Evolutionary conservation across 1,140 invertebrate genomes (phyloP), one percentile per base, ranked within the genome.

Genomic region (Halictus rubicundus): DNA sequence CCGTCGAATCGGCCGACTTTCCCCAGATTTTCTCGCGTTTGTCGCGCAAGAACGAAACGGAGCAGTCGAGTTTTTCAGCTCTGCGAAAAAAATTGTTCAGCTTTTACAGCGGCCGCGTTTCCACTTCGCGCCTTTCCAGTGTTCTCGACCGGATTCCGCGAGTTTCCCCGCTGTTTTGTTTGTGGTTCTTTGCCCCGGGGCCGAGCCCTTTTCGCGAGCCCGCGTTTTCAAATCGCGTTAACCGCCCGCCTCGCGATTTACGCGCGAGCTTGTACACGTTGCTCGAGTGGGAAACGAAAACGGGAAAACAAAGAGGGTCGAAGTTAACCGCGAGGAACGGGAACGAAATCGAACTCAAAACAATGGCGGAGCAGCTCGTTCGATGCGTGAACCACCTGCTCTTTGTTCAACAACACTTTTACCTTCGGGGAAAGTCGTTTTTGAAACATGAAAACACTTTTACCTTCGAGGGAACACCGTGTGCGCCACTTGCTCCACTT

Each of bases 31-130:
- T 19, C 37, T 4, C 63, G 37, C 37, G 66, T 16, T 14, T 23
- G 3, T 12, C 63, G 21, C 37, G 66, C 14, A 39, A 39, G 60
- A 82, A 82, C 76, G 82, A 77, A 83, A 83, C 72, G 66, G 66
- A 77, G 66, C 42, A 39, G 32, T 10, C 66, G 37, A 52, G 61
- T 14, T 27, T n/a, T 39, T 59, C 32, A 16, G 68, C 68, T 37
- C 16, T 25, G 46, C 27, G 42, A 72, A 68, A 46, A n/a, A 76
- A 75, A 83, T 63, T 54, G 59, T 49, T 59, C 16, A 39, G 16
- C 25, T 32, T n/a, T 49, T 57, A 72, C 32, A 46, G 60, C 72
- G 23, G 60, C 10, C 16, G 61, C n/a, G 14, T 52, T 70, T 76
- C 72, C 54, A 39, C 46, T 7, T 65, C 52, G 49, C 39, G n/a